A percentile compares a stretch with the other conserved stretches of the same genome.
phyloP scores from a whole-genome alignment of 2,113 vertebrate species.

The Periophthalmodon schlosseri region DNA sequence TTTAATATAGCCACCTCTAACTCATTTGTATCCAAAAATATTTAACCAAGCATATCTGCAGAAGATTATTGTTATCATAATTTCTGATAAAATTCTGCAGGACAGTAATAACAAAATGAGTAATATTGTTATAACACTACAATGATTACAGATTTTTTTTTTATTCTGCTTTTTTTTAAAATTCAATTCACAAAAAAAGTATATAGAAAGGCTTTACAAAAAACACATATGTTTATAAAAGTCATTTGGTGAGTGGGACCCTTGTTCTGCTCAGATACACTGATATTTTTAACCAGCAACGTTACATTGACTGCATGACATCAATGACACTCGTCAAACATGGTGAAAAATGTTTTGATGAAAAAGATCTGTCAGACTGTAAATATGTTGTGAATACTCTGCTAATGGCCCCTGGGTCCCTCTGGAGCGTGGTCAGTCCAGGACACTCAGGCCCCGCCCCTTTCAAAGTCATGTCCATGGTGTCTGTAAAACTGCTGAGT shows the following conservation, averaged over 20 bases:
- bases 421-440: neutral
- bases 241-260: neutral
- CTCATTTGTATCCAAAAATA: neutral
- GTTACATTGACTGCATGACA: neutral
- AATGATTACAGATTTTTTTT: neutral
- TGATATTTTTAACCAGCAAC: neutral
- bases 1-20: neutral
- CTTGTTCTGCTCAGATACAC: constrained; percentile 9
- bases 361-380: constrained; percentile 10
- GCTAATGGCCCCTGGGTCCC: neutral
- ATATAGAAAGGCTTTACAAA: neutral
- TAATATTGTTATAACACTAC: neutral
- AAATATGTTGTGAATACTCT: constrained; percentile 1
- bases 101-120: neutral
- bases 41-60: neutral
- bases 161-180: neutral
- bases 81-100: neutral
- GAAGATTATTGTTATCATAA: neutral
- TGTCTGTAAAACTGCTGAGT: constrained; percentile 6
- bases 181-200: neutral
- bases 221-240: neutral
- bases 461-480: constrained; percentile 8
- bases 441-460: neutral
- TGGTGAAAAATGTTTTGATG: constrained; percentile 3
- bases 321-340: constrained; percentile 8